phyloP scores from a whole-genome alignment of 2,113 vertebrate genomes.

The Poecile atricapillus region DNA sequence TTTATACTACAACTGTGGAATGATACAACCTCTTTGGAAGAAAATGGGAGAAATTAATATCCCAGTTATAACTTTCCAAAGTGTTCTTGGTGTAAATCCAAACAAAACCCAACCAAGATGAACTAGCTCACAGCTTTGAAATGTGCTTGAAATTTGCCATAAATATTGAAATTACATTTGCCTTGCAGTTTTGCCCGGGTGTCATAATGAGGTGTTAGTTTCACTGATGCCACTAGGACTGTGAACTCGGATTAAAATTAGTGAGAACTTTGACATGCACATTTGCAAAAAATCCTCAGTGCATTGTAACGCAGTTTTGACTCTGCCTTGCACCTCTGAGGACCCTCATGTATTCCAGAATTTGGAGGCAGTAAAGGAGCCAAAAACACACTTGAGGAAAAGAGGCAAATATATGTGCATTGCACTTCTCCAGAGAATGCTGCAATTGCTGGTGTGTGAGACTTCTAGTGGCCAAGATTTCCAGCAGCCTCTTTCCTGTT shows the following conservation, averaged over 20 bases:
- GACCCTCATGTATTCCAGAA: neutral
- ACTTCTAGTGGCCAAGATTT: neutral
- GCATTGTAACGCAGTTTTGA: neutral
- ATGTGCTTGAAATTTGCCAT: conserved; percentile 3
- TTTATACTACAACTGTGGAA: neutral
- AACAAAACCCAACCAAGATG: conserved; percentile 13
- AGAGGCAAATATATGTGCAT: neutral
- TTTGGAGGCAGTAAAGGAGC: neutral
- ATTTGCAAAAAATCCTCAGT: neutral
- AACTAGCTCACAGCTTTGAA: conserved; percentile 4
- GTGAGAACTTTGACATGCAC: neutral
- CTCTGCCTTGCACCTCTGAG: neutral
- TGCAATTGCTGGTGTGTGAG: neutral
- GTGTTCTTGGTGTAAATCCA: neutral
- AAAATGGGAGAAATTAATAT: neutral
- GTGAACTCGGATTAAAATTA: conserved; percentile 33
- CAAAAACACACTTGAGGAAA: neutral
- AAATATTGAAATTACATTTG: conserved; percentile 52
- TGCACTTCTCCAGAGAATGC: neutral
- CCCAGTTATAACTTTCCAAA: neutral
- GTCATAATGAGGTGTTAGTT: conserved; percentile 45
- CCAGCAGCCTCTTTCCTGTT: neutral
- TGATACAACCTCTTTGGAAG: neutral
- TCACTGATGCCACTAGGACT: conserved; percentile 15
- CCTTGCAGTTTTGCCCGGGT: conserved; percentile 6